Conservation (phyloP, 1,140 invertebrate species). For the Lucilia cuprina region DNA sequence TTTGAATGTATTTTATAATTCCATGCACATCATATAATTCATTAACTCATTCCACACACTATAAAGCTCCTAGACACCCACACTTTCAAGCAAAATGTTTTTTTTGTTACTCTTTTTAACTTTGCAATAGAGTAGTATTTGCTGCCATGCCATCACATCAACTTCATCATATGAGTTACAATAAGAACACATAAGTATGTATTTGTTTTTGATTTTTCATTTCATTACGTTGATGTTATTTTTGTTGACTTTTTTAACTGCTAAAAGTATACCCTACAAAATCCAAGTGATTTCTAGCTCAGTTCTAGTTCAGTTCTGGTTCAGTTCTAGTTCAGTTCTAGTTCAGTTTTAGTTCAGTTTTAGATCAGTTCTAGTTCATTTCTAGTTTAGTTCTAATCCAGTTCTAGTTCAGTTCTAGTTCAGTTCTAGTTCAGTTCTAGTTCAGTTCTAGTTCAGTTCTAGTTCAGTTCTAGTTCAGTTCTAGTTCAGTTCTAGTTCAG, state of each 20-base stretch:
- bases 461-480: too few species aligned
- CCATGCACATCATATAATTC: constrained; percentile 25
- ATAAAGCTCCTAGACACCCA: not conserved
- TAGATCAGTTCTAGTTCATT: too few species aligned
- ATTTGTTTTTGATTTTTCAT: constrained; percentile 14
- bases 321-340: too few species aligned
- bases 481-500: too few species aligned
- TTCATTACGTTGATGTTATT: constrained; percentile 8
- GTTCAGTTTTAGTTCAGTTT: too few species aligned
- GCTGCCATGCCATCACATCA: not conserved
- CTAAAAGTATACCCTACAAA: not conserved
- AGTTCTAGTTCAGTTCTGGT: too few species aligned
- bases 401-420: too few species aligned
- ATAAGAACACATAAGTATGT: constrained; percentile 9
- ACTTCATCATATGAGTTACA: not conserved
- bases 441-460: too few species aligned
- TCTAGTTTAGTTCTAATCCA: too few species aligned
- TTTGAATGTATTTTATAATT: not conserved
- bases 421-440: too few species aligned
- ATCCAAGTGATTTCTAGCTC: too few species aligned
- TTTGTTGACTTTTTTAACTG: not conserved
- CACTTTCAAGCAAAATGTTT: not conserved
- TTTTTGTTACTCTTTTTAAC: not conserved
- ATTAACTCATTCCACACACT: not conserved
- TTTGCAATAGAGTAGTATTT: not conserved